Evolutionary conservation across 2,797 vertebrate species (phyloP).

Genomic region (Sebastes miniatus): DNA sequence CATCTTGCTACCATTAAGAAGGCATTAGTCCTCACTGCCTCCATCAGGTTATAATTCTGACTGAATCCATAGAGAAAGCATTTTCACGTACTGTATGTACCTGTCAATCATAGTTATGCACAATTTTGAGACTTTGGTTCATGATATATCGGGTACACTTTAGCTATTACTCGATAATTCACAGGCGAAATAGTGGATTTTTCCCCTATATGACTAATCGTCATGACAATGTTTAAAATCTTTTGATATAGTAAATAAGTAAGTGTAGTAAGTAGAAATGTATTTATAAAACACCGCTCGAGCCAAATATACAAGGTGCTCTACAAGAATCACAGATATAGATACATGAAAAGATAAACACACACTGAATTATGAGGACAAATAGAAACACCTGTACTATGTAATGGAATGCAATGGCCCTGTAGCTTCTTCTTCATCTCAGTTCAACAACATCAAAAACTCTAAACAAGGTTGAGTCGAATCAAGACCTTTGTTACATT

Average conservation of each 20-base stretch:
- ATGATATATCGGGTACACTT: neutral
- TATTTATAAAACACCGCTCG: neutral
- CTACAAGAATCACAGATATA: neutral
- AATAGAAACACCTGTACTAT: neutral
- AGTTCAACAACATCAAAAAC: neutral
- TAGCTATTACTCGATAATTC: neutral
- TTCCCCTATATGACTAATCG: neutral
- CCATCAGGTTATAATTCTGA: slow-evolving; percentile 9
- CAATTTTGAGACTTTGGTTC: neutral
- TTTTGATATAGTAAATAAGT: neutral
- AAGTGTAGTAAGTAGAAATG: neutral
- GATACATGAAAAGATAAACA: neutral
- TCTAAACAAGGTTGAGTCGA: neutral
- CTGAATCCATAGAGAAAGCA: neutral
- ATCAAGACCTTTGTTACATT: neutral
- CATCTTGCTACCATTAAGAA: slow-evolving; percentile 48
- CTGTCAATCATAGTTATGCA: neutral
- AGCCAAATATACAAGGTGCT: neutral
- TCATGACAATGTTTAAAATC: neutral
- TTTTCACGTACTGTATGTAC: neutral
- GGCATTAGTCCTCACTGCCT: slow-evolving; percentile 17
- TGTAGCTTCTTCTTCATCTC: neutral
- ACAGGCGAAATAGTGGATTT: fast-evolving
- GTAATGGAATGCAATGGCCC: neutral
- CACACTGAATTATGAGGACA: neutral